These are phyloP conservation scores for Pterocles gutturalis DNA, from an alignment of 2,113 vertebrate genomes.

Conservation along the genomic window DNA sequence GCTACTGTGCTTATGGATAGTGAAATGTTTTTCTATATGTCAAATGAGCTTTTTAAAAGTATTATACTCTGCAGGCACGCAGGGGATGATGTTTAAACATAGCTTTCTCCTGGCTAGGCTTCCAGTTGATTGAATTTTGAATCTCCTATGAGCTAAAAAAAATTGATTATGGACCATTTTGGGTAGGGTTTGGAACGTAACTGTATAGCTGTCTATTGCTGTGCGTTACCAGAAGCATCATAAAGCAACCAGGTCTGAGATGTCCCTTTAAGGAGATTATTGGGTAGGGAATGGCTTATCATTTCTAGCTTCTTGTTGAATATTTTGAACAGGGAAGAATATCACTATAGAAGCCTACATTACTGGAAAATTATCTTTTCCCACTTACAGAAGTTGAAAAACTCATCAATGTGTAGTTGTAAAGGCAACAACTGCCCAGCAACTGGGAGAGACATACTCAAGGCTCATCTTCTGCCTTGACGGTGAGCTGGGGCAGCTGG, in stretches of 20 bases:
- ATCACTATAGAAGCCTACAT: background rate
- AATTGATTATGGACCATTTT: constrained; percentile 71
- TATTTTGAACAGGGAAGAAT: constrained; percentile 23
- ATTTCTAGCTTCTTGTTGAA: background rate
- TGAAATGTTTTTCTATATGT: constrained; percentile 58
- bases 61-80: constrained; percentile 61
- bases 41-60: constrained; percentile 68
- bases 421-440: background rate
- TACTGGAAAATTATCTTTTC: background rate
- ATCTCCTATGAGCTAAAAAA: constrained; percentile 70
- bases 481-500: background rate
- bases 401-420: background rate
- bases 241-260: background rate
- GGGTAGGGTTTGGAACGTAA: constrained; percentile 42
- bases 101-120: constrained; percentile 63
- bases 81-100: constrained; percentile 78
- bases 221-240: background rate
- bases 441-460: background rate
- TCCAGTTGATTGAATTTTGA: constrained; percentile 65
- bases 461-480: background rate
- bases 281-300: background rate
- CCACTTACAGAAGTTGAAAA: background rate
- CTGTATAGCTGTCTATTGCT: constrained; percentile 8
- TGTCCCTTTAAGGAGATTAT: constrained; percentile 17
- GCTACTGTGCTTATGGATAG: constrained; percentile 55